Percentiles rank a stretch among this genome's conserved stretches.
Conservation (phyloP, 2,888 invertebrate genomes). For the Conops quadrifasciatus region DNA sequence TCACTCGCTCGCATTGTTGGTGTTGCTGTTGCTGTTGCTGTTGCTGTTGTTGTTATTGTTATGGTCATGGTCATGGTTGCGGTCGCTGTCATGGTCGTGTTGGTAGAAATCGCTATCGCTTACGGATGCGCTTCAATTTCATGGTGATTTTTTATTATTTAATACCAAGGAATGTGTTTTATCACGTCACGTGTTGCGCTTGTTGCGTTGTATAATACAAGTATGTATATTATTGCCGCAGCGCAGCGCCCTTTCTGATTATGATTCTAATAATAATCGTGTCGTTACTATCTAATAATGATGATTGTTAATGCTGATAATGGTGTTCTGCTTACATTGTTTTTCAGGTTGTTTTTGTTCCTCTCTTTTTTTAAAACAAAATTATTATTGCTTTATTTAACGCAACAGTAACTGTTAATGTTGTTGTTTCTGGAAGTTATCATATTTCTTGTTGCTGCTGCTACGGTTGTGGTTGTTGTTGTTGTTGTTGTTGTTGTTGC, state of each 20-base stretch:
- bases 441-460: background rate
- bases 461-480: no score
- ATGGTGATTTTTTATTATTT: no score
- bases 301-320: background rate
- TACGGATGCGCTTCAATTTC: no score
- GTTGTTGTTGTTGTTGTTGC: no score
- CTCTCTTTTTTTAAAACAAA: slow-evolving; percentile 22
- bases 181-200: slow-evolving; percentile 25
- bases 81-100: no score
- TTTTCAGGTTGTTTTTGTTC: slow-evolving; percentile 7
- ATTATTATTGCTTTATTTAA: slow-evolving; percentile 14
- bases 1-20: background rate
- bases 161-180: slow-evolving; percentile 19
- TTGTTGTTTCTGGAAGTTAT: background rate
- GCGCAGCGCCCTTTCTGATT: background rate
- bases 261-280: no score
- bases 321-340: background rate
- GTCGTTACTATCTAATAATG: background rate
- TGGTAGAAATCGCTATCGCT: no score
- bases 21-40: no score
- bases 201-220: no score
- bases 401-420: background rate
- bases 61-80: no score
- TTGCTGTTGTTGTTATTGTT: no score
- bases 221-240: background rate